Conservation (phyloP, 2,888 invertebrate genomes). For the Dryobotodes eremita region DNA sequence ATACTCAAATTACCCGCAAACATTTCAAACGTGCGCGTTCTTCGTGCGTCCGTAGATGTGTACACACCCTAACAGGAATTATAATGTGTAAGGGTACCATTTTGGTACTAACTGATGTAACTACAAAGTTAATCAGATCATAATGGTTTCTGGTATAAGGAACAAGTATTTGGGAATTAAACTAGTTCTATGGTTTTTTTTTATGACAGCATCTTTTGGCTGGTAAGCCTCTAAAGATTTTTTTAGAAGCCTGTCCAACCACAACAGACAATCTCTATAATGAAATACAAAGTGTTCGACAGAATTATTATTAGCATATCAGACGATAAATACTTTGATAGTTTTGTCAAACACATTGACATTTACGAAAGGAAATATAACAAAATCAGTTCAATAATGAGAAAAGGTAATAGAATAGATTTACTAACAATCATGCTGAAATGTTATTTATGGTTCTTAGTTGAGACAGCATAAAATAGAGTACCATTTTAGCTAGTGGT, state of each 20-base stretch:
- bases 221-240: too few species aligned
- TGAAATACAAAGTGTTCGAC: neutral
- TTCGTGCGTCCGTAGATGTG: conserved; percentile 13
- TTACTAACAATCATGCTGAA: neutral
- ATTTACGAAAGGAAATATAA: neutral
- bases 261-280: neutral
- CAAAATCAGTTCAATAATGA: too few species aligned
- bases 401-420: neutral
- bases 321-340: conserved; percentile 4
- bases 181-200: conserved; percentile 4
- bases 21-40: neutral
- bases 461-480: neutral
- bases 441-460: neutral
- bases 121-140: conserved; percentile 61
- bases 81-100: conserved; percentile 40
- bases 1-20: neutral
- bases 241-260: neutral
- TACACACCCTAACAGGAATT: conserved; percentile 13
- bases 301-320: conserved; percentile 20
- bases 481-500: neutral
- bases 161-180: neutral
- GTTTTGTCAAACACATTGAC: neutral
- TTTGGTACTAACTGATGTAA: conserved; percentile 56
- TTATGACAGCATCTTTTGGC: neutral
- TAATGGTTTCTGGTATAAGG: conserved; percentile 59